Percentiles rank a stretch among this genome's conserved stretches.
Evolutionary conservation across 2,888 invertebrate species (phyloP).

Genomic region (Anagyrus pseudococci): DNA sequence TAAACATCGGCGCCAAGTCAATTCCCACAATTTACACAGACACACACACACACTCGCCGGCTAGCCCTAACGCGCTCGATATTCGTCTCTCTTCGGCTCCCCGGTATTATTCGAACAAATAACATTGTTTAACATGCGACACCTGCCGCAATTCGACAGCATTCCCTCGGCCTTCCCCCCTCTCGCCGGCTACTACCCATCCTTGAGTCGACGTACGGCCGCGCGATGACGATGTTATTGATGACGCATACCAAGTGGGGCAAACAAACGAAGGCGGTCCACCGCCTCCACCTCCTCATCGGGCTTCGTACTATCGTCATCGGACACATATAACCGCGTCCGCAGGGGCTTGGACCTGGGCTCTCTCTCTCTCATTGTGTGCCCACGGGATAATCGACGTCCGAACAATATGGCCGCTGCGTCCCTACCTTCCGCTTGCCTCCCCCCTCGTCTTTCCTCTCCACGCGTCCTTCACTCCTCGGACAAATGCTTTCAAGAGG

Average conservation of each 20-base stretch:
- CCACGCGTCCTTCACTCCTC: too few species aligned
- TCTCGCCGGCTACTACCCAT: background rate
- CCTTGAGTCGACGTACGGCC: background rate
- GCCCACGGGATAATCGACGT: constrained; percentile 20
- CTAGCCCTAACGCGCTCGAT: too few species aligned
- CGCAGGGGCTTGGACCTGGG: background rate
- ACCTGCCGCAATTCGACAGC: background rate
- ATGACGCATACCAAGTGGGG: constrained; percentile 9
- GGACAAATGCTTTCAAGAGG: constrained; percentile 18
- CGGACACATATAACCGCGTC: background rate
- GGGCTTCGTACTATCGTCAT: background rate
- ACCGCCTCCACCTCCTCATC: background rate
- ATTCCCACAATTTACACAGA: too few species aligned
- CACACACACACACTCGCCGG: too few species aligned
- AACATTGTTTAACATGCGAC: too few species aligned
- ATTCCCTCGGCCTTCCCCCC: background rate
- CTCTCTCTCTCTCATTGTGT: constrained; percentile 27
- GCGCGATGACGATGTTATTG: constrained; percentile 20
- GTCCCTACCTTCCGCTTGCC: too few species aligned
- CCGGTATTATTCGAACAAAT: too few species aligned
- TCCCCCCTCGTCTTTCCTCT: too few species aligned
- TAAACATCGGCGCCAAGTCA: too few species aligned
- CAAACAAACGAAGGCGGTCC: constrained; percentile 23
- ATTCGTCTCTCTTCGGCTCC: too few species aligned
- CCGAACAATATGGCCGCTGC: constrained; percentile 14